Conservation (phyloP, 2,797 vertebrate species). For the Aselliscus stoliczkanus region DNA sequence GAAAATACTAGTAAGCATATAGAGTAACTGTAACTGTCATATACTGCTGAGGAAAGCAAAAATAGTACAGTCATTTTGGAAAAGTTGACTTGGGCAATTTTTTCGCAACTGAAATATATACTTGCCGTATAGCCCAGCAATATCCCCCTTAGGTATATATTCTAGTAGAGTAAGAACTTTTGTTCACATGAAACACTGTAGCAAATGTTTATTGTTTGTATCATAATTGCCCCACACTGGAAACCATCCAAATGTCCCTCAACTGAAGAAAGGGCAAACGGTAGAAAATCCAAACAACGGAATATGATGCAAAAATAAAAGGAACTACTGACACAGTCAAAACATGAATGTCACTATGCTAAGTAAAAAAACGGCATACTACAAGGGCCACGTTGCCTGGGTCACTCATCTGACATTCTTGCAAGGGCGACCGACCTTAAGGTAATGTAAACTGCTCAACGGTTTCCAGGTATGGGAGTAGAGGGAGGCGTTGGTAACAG, state of each 20-base stretch:
- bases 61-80: not conserved
- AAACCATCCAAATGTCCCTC: not conserved
- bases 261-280: not conserved
- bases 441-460: not conserved
- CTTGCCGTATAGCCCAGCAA: not conserved
- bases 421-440: not conserved
- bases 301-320: not conserved
- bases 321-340: not conserved
- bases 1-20: not conserved
- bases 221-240: not conserved
- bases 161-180: not conserved
- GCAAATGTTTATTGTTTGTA: not conserved
- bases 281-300: not conserved
- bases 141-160: not conserved
- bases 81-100: not conserved
- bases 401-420: not conserved
- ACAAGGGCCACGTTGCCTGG: not conserved
- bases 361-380: not conserved
- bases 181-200: not conserved
- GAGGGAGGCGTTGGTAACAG: not conserved
- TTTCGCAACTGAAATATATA: not conserved
- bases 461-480: not conserved
- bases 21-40: not conserved
- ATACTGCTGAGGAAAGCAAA: not conserved
- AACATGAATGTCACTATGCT: not conserved